Conservation (phyloP, 2,797 vertebrate genomes). For the Tenualosa ilisha region DNA sequence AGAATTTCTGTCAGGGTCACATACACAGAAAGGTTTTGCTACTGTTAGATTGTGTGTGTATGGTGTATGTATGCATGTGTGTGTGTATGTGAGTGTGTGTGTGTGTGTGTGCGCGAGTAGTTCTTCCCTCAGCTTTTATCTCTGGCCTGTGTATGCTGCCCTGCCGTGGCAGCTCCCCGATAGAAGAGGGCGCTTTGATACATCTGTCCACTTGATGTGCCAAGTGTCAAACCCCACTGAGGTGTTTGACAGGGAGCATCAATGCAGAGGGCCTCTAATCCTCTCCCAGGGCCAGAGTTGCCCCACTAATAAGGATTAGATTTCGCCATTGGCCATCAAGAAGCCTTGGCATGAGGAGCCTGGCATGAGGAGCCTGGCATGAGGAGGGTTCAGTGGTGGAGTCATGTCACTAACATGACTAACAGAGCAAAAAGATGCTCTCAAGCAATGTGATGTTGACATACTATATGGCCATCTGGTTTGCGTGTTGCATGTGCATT, state of each 20-base stretch:
- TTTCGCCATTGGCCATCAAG: constrained; percentile 62
- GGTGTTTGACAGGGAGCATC: constrained; percentile 75
- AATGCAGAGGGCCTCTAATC: constrained; percentile 76
- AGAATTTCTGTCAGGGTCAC: neutral
- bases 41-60: constrained; percentile 48
- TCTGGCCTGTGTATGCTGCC: neutral
- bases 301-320: constrained; percentile 75
- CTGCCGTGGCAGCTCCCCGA: neutral
- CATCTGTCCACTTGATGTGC: constrained; percentile 76
- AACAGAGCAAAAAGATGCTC: neutral
- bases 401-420: neutral
- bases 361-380: neutral
- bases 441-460: neutral
- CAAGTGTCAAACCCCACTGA: constrained; percentile 71
- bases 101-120: neutral
- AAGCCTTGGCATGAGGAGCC: constrained; percentile 27
- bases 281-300: constrained; percentile 74
- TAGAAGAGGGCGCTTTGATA: constrained; percentile 61
- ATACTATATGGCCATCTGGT: neutral
- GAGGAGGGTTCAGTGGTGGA: neutral
- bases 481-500: neutral
- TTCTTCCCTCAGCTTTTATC: neutral
- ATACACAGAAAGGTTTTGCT: neutral
- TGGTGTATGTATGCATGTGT: neutral
- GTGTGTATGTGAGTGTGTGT: neutral